Percentiles rank a stretch among this genome's conserved stretches.
Evolutionary conservation across 2,113 vertebrate genomes (phyloP).

Genomic region (Daboia siamensis): DNA sequence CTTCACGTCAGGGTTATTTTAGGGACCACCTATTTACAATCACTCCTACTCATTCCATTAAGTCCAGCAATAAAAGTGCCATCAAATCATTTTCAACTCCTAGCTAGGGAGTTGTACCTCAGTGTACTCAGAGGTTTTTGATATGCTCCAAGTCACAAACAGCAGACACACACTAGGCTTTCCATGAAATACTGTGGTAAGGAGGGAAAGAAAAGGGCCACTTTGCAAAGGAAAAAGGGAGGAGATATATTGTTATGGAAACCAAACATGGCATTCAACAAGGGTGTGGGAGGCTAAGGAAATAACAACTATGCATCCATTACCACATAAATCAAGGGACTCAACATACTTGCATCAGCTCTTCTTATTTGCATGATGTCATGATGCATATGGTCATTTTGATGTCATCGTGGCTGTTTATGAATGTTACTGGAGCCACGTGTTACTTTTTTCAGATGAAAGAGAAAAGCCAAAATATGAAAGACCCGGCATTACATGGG

Average conservation of each 20-base stretch:
- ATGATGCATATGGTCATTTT: neutral
- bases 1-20: neutral
- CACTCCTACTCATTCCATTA: neutral
- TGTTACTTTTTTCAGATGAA: neutral
- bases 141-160: neutral
- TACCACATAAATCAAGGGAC: neutral
- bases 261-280: neutral
- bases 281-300: neutral
- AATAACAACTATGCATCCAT: neutral
- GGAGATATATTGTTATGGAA: neutral
- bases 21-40: neutral
- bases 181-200: neutral
- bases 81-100: neutral
- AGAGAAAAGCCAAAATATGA: neutral
- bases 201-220: neutral
- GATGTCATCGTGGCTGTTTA: neutral
- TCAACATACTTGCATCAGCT: neutral
- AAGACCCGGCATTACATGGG: neutral
- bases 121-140: neutral
- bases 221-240: neutral
- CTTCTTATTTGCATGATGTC: neutral
- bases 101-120: neutral
- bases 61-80: neutral
- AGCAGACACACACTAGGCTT: neutral
- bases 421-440: neutral